Evolutionary conservation across 1,140 invertebrate genomes (phyloP).

Genomic region (Musca vetustissima): DNA sequence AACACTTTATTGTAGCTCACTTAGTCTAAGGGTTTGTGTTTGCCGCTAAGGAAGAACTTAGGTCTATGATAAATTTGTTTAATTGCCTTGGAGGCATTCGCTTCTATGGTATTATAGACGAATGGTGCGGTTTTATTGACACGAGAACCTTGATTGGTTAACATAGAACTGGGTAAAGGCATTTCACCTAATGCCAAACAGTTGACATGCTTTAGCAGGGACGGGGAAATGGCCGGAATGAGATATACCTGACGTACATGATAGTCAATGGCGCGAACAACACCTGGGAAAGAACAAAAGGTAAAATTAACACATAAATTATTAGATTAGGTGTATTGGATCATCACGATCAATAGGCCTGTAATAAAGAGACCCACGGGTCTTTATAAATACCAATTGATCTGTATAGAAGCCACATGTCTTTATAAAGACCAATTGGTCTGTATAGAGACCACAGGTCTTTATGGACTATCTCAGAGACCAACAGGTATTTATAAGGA

Average conservation of each 20-base stretch:
- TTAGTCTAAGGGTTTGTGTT: slow-evolving; percentile 20
- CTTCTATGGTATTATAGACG: slow-evolving; percentile 40
- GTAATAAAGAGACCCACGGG: too few relatives aligned
- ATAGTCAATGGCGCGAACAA: slow-evolving; percentile 47
- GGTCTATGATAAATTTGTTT: slow-evolving; percentile 45
- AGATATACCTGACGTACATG: slow-evolving; percentile 36
- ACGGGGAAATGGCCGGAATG: slow-evolving; percentile 35
- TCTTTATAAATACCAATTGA: too few relatives aligned
- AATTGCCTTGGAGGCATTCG: slow-evolving; percentile 43
- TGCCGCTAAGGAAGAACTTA: slow-evolving; percentile 19
- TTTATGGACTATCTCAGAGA: too few relatives aligned
- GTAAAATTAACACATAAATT: too few relatives aligned
- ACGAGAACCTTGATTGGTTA: slow-evolving; percentile 40
- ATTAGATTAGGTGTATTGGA: too few relatives aligned
- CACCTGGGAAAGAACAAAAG: slow-evolving; percentile 34
- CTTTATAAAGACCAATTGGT: too few relatives aligned
- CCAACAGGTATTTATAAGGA: too few relatives aligned
- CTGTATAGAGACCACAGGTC: too few relatives aligned
- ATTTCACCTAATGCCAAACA: slow-evolving; percentile 39
- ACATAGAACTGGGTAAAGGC: slow-evolving; percentile 42
- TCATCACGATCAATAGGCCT: too few relatives aligned
- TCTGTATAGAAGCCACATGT: too few relatives aligned
- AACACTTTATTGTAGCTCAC: background rate
- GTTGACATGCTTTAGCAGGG: slow-evolving; percentile 35
- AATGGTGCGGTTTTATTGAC: slow-evolving; percentile 40